Conservation (phyloP, 2,888 invertebrate species). For the Phrixothrix hirtus region DNA sequence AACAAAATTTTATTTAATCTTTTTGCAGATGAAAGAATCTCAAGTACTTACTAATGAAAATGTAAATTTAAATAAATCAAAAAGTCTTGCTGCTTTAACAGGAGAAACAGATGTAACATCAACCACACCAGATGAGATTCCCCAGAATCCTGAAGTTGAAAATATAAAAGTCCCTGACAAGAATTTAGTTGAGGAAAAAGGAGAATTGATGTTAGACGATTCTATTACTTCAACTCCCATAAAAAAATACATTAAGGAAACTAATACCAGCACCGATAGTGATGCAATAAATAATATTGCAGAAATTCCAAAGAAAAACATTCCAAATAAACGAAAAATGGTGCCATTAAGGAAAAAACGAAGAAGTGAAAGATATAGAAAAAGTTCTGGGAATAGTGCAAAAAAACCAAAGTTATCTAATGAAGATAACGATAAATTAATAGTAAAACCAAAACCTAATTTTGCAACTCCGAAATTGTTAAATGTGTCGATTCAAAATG, state of each 20-base stretch:
- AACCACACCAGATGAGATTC: conserved; percentile 34
- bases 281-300: background rate
- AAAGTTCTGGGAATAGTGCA: background rate
- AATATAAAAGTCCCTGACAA: too few species aligned
- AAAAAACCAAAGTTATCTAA: conserved; percentile 21
- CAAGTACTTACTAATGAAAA: conserved; percentile 19
- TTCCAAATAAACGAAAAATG: too few species aligned
- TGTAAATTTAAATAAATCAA: conserved; percentile 5
- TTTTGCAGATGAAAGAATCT: conserved; percentile 30
- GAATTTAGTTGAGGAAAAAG: background rate
- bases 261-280: too few species aligned
- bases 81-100: conserved; percentile 9
- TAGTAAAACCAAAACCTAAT: conserved; percentile 15
- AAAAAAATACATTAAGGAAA: too few species aligned
- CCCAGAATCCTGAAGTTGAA: too few species aligned
- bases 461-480: conserved; percentile 12
- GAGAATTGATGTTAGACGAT: conserved; percentile 17
- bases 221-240: conserved; percentile 32
- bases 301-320: conserved; percentile 1
- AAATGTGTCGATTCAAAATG: conserved; percentile 23
- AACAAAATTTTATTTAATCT: background rate
- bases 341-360: too few species aligned
- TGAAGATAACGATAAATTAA: conserved; percentile 6
- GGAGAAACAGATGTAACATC: conserved; percentile 37
- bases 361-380: conserved; percentile 14